Percentiles rank a stretch among this genome's conserved stretches.
These are phyloP conservation scores for Gasterosteus aculeatus DNA, from an alignment of 2,113 vertebrate species.

Conservation along the genomic window DNA sequence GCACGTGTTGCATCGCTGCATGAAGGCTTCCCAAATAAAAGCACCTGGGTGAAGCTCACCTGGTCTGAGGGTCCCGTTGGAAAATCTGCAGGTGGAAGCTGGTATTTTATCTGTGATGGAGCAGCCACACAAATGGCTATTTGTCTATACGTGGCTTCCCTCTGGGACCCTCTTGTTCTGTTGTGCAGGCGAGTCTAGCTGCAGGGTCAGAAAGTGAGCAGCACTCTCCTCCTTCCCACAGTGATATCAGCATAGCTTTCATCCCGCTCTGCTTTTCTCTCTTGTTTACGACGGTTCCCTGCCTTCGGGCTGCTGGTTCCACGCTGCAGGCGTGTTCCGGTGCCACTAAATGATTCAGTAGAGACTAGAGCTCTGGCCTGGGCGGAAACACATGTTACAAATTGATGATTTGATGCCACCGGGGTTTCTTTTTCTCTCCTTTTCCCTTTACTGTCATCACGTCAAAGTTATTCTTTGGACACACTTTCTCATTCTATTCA, in stretches of 20 bases:
- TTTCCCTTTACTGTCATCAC: background rate
- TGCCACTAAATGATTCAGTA: conserved; percentile 43
- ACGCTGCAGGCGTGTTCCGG: conserved; percentile 20
- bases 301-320: background rate
- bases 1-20: too few relatives aligned
- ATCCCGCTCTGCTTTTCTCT: background rate
- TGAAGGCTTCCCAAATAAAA: too few relatives aligned
- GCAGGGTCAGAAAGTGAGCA: background rate
- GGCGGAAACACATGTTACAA: conserved; percentile 12
- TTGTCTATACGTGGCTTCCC: background rate
- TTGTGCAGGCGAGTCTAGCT: background rate
- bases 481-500: background rate
- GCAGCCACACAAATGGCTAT: background rate
- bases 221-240: background rate
- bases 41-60: too few relatives aligned
- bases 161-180: background rate
- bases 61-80: too few relatives aligned
- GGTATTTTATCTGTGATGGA: background rate
- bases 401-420: conserved; percentile 1
- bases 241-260: background rate
- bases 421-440: background rate
- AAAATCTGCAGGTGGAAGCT: background rate
- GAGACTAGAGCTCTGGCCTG: conserved; percentile 26
- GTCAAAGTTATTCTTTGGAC: background rate
- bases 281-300: background rate